A percentile compares a stretch with the other conserved stretches of the same genome.
Evolutionary conservation across 64 coral and sea anemone genomes (phyloP).

Genomic region (Pocillopora verrucosa): DNA sequence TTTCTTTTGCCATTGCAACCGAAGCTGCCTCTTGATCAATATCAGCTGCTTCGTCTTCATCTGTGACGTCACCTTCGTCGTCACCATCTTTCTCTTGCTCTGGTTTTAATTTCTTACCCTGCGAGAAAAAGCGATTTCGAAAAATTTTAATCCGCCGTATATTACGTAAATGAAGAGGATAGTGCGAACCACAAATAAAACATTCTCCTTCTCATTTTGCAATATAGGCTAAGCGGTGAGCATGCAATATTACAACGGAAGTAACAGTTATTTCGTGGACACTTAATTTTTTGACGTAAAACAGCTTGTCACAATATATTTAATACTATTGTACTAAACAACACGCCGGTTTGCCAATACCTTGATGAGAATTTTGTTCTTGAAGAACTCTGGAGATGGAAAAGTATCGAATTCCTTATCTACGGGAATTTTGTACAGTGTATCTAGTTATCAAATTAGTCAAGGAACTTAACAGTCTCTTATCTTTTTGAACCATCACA

Average conservation of each 20-base stretch:
- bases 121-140: neutral
- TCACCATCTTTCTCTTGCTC: conserved; percentile 60
- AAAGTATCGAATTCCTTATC: conserved; percentile 35
- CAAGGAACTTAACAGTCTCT: neutral
- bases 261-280: too few species aligned
- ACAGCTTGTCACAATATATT: neutral
- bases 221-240: too few species aligned
- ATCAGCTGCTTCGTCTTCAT: conserved; percentile 96
- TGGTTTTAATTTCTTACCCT: conserved; percentile 95
- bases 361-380: conserved; percentile 93
- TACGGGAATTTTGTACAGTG: conserved; percentile 71
- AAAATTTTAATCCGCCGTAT: neutral
- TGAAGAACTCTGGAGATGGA: conserved; percentile 89
- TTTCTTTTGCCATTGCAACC: neutral
- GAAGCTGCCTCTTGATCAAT: conserved; percentile 52
- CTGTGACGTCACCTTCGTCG: conserved; percentile 75
- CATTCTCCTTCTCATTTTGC: too few species aligned
- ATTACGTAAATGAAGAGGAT: too few species aligned
- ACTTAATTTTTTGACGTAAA: neutral
- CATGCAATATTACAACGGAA: too few species aligned
- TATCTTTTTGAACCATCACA: too few species aligned
- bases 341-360: conserved; percentile 2
- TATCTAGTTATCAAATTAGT: conserved; percentile 41
- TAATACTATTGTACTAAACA: neutral
- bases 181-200: too few species aligned